phyloP scores from a whole-genome alignment of 2,888 invertebrate species.

The Oscheius sp. region DNA sequence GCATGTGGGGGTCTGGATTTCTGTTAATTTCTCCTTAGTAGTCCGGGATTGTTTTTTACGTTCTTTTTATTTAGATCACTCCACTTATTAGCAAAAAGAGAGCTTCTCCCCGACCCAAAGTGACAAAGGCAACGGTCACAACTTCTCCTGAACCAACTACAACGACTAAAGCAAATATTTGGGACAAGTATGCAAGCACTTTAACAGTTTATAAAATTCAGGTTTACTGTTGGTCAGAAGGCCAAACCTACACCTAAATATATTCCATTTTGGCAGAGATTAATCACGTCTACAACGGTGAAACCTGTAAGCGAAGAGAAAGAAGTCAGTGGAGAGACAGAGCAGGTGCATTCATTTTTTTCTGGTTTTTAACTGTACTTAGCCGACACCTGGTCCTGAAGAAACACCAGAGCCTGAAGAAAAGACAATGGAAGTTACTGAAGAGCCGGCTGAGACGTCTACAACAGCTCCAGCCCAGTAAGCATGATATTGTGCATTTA shows the following conservation, averaged over 20 bases:
- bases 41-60: not conserved
- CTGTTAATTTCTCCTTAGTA: no score
- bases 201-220: slow-evolving; percentile 26
- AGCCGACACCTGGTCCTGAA: slow-evolving; percentile 25
- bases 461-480: slow-evolving; percentile 24
- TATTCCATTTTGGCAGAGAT: slow-evolving; percentile 68
- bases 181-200: slow-evolving; percentile 59
- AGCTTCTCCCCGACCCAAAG: slow-evolving; percentile 28
- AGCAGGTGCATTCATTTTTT: slow-evolving; percentile 28
- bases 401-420: slow-evolving; percentile 33
- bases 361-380: not conserved
- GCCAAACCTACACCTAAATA: slow-evolving; percentile 61
- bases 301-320: slow-evolving; percentile 36
- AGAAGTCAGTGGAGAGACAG: slow-evolving; percentile 41
- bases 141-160: slow-evolving; percentile 46
- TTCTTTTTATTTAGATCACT: slow-evolving; percentile 11
- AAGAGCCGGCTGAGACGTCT: slow-evolving; percentile 33
- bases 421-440: slow-evolving; percentile 23
- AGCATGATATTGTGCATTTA: no score
- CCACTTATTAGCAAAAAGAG: slow-evolving; percentile 21
- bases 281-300: slow-evolving; percentile 53
- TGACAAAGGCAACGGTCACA: slow-evolving; percentile 29
- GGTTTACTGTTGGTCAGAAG: slow-evolving; percentile 60
- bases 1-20: slow-evolving; percentile 5
- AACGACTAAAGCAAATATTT: slow-evolving; percentile 58